Conservation (phyloP, 2,888 invertebrate genomes). For the Pherbina coryleti region DNA sequence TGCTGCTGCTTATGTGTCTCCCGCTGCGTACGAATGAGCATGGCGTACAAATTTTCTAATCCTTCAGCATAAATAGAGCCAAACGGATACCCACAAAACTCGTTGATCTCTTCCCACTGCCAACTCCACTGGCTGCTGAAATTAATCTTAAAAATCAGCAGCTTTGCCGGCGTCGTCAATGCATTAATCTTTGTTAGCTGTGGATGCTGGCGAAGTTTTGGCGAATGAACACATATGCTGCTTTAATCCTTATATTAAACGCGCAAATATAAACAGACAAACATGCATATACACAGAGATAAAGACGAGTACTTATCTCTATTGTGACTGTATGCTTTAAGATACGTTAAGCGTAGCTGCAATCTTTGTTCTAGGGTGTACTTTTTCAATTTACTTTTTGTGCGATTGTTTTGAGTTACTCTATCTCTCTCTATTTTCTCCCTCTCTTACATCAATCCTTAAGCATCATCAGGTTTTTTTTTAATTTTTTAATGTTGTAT, state of each 20-base stretch:
- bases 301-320: background rate
- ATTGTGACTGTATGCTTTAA: background rate
- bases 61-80: conserved; percentile 16
- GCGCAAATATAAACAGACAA: background rate
- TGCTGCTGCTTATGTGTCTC: conserved; percentile 21
- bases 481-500: no score
- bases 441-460: no score
- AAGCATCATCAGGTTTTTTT: no score
- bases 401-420: no score
- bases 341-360: no score
- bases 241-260: conserved; percentile 25
- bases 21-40: conserved; percentile 34
- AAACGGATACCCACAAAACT: background rate
- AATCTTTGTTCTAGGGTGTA: no score
- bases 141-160: conserved; percentile 65
- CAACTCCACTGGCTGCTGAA: conserved; percentile 52
- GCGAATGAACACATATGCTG: conserved; percentile 21
- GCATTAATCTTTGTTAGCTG: conserved; percentile 61
- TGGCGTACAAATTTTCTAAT: conserved; percentile 43
- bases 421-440: no score
- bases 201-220: conserved; percentile 17
- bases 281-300: background rate
- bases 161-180: conserved; percentile 51
- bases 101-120: background rate
- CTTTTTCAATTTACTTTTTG: no score